phyloP scores from a whole-genome alignment of 2,797 vertebrate genomes.

The Etheostoma perlongum region DNA sequence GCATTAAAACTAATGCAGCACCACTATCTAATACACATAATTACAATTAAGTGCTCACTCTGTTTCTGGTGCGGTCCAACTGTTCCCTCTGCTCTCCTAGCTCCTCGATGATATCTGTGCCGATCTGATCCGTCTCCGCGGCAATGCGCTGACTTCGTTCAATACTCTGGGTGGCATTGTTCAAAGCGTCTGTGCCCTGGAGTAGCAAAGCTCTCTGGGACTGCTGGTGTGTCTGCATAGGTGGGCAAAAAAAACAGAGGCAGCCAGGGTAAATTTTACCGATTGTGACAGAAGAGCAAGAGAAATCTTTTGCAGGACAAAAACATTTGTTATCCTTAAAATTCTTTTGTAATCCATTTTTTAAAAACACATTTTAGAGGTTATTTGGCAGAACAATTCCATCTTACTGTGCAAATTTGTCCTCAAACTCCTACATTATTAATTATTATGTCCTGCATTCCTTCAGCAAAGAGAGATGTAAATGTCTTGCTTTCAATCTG shows the following conservation, averaged over 20 bases:
- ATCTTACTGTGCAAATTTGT: background rate
- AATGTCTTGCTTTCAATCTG: background rate
- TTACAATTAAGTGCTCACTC: slow-evolving; percentile 82
- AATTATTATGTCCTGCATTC: background rate
- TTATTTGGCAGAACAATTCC: background rate
- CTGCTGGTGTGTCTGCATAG: slow-evolving; percentile 88
- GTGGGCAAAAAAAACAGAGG: background rate
- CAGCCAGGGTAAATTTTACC: background rate
- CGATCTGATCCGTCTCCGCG: slow-evolving; percentile 92
- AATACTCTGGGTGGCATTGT: slow-evolving; percentile 91
- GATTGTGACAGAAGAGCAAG: background rate
- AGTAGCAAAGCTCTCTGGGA: slow-evolving; percentile 93
- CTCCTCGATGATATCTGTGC: slow-evolving; percentile 95
- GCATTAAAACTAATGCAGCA: background rate
- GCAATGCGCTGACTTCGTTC: slow-evolving; percentile 94
- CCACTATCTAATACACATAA: background rate
- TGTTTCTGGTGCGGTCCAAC: slow-evolving; percentile 90
- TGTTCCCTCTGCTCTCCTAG: slow-evolving; percentile 96
- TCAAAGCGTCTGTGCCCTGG: slow-evolving; percentile 92
- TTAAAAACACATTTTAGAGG: no score
- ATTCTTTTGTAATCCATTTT: no score
- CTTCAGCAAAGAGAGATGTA: background rate
- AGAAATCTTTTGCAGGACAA: background rate
- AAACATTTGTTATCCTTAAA: no score
- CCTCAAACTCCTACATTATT: background rate